phyloP scores from a whole-genome alignment of 2,888 invertebrate genomes.

The Daptonema setosum region DNA sequence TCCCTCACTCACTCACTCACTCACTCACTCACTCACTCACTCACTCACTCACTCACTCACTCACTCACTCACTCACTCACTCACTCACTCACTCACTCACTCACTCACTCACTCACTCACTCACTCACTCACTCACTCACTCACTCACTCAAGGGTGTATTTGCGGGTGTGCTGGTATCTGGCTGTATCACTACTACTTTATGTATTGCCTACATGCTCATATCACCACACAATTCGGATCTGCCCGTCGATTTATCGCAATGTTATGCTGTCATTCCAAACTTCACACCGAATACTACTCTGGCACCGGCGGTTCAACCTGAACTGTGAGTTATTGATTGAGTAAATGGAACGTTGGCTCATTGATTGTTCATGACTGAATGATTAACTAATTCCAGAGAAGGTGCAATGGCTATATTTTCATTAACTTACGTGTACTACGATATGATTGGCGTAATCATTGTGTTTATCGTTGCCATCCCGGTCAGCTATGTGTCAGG shows the following conservation, averaged over 20 bases:
- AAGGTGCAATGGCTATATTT: too few species aligned
- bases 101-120: too few species aligned
- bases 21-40: too few species aligned
- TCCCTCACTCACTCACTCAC: slow-evolving; percentile 11
- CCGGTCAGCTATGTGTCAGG: not conserved
- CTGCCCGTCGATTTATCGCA: not conserved
- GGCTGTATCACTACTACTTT: not conserved
- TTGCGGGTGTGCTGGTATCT: not conserved
- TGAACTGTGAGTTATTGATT: too few species aligned
- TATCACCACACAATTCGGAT: not conserved
- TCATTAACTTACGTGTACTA: not conserved
- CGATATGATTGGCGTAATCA: not conserved
- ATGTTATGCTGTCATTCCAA: not conserved
- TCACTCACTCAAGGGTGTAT: slow-evolving; percentile 10
- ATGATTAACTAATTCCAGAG: too few species aligned
- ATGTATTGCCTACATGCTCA: not conserved
- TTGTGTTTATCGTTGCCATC: not conserved
- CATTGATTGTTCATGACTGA: too few species aligned
- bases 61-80: too few species aligned
- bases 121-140: too few species aligned
- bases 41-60: too few species aligned
- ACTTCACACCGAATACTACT: not conserved
- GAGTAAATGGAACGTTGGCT: too few species aligned
- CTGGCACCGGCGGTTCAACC: too few species aligned
- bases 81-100: too few species aligned